Evolutionary conservation across 2,797 vertebrate genomes (phyloP), one percentile per base, ranked within the genome.

Genomic region (Syngnathus rostellatus): DNA sequence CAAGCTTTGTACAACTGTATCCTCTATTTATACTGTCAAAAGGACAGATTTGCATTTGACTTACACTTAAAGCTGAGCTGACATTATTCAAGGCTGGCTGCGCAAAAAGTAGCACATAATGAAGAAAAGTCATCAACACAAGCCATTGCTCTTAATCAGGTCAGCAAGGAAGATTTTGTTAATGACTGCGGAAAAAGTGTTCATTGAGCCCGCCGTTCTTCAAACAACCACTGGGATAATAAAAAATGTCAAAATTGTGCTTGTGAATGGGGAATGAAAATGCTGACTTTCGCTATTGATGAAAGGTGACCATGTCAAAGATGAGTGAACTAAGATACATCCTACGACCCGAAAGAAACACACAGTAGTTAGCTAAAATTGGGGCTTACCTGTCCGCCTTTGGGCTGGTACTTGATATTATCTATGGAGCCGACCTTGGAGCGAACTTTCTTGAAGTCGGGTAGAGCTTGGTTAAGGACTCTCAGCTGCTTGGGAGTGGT

Each of bases 381-480:
- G 62, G 67, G 62, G 3, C 31, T 94, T 91, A 96, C 96, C 95
- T 98, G 97, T 8, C 97, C 97, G 63, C 94, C 96, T 89, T 96
- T 97, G 11, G 97, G 97, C 86, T 99, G 97, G 85, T 99, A 97
- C 85, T 93, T 98, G 86, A 98, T 98, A 75, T 99, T 98, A 45
- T 98, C 97, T 12, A 89, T 98, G 64, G 97, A 99, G 71, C 96
- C 95, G 1, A 99, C 95, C 92, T 99, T 99, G 80, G 97, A 98
- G 80, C 89, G 95, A 89, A 98, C 70, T 6, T 96, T 98, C 89
- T 97, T 98, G 83, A 97, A 93, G 87, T 99, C 97, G 23, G 96
- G 97, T 79, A 98, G 89, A 7, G 97, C 95, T 78, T 98, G 95
- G 87, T 94, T 97, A 84, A 98, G 89, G 74, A 98, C 88, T 64